phyloP scores from a whole-genome alignment of 2,797 vertebrate genomes.

The Carduelis carduelis region DNA sequence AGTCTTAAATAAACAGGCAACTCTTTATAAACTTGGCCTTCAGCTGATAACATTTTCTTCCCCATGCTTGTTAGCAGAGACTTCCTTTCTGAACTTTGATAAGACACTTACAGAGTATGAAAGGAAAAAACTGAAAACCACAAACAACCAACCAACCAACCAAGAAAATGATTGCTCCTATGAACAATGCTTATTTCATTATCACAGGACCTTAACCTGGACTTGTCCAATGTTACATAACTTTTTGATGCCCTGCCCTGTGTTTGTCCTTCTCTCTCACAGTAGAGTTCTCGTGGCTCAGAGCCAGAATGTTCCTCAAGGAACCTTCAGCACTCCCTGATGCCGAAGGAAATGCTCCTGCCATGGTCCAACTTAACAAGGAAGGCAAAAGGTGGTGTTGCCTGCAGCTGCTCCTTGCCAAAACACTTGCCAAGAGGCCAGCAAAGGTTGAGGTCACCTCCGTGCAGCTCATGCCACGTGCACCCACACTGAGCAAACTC shows the following conservation, averaged over 20 bases:
- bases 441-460: background rate
- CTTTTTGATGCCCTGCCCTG: background rate
- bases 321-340: background rate
- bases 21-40: conserved; percentile 46
- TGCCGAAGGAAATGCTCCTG: background rate
- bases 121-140: background rate
- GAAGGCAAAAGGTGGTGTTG: background rate
- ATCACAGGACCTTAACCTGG: background rate
- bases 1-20: conserved; percentile 34
- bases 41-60: conserved; percentile 13
- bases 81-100: conserved; percentile 22
- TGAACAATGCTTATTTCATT: background rate
- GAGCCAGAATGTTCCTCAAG: background rate
- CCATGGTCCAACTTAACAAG: background rate
- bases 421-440: background rate
- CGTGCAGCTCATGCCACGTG: accelerated
- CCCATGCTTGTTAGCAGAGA: background rate
- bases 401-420: background rate
- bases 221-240: background rate
- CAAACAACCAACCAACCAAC: no score
- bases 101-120: background rate
- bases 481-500: accelerated
- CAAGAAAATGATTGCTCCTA: background rate
- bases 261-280: background rate
- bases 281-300: background rate